phyloP scores from a whole-genome alignment of 2,113 vertebrate species.

The Turnix velox region DNA sequence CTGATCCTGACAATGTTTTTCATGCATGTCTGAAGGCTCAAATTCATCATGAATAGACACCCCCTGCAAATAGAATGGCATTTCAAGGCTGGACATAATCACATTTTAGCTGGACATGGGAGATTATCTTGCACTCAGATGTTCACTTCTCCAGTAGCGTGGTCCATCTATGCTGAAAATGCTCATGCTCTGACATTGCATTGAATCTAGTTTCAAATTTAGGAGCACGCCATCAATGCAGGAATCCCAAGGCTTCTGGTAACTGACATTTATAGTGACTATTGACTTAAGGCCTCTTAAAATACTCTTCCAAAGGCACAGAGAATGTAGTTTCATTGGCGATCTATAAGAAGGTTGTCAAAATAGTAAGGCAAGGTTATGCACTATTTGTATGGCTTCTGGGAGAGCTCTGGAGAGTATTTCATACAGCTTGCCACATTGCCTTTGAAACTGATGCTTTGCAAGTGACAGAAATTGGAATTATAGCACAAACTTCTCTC shows the following conservation, averaged over 20 bases:
- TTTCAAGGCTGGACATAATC: constrained; percentile 26
- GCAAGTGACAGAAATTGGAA: background rate
- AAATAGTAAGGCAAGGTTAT: constrained; percentile 63
- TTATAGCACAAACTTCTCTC: background rate
- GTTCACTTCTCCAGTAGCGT: constrained; percentile 28
- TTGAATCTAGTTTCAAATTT: constrained; percentile 83
- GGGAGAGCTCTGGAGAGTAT: background rate
- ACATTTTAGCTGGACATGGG: background rate
- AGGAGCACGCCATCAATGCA: constrained; percentile 75
- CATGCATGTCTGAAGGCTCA: constrained; percentile 17
- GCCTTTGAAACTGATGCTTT: background rate
- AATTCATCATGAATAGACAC: constrained; percentile 27
- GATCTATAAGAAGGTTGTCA: constrained; percentile 65
- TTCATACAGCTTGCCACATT: background rate
- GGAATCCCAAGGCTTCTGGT: constrained; percentile 81
- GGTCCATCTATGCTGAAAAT: constrained; percentile 59
- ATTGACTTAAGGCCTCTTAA: constrained; percentile 62
- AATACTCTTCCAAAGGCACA: constrained; percentile 69
- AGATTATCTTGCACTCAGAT: constrained; percentile 66
- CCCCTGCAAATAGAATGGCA: constrained; percentile 57
- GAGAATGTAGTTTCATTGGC: constrained; percentile 58
- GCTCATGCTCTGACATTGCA: constrained; percentile 71
- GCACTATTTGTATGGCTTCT: background rate
- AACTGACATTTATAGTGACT: constrained; percentile 69
- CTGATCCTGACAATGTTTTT: background rate